A percentile compares a stretch with the other conserved stretches of the same genome.
These are phyloP conservation scores for Leptinotarsa rubiginosa DNA, from an alignment of 2,888 invertebrate genomes.

Conservation along the genomic window DNA sequence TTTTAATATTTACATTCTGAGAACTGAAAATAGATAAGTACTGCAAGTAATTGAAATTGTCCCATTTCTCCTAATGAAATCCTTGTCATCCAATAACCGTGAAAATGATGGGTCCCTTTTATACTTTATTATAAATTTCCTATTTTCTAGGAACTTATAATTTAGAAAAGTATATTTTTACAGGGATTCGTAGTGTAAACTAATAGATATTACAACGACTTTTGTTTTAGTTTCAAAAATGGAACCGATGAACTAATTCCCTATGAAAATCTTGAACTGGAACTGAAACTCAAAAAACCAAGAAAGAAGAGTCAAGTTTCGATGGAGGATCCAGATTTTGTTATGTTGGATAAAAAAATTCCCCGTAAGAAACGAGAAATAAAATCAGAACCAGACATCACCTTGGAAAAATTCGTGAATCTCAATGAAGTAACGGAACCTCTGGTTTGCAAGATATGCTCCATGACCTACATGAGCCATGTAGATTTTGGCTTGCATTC, in stretches of 20 bases:
- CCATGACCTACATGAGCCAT: conserved; percentile 66
- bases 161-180: not conserved
- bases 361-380: conserved; percentile 15
- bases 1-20: too few relatives aligned
- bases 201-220: conserved; percentile 13
- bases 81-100: too few relatives aligned
- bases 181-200: not conserved
- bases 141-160: too few relatives aligned
- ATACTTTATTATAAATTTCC: too few relatives aligned
- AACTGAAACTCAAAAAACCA: conserved; percentile 8
- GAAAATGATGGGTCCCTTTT: too few relatives aligned
- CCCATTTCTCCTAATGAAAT: too few relatives aligned
- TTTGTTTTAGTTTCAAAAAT: conserved; percentile 25
- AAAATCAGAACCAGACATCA: conserved; percentile 19
- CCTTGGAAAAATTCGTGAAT: conserved; percentile 37
- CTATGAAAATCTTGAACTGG: not conserved
- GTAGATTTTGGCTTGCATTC: conserved; percentile 60
- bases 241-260: not conserved
- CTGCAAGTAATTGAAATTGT: too few relatives aligned
- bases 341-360: not conserved
- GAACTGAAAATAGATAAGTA: too few relatives aligned
- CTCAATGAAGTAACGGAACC: conserved; percentile 52
- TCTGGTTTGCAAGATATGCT: conserved; percentile 69
- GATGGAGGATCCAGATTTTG: conserved; percentile 6
- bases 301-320: not conserved